phyloP scores from a whole-genome alignment of 1,140 invertebrate species.

The Chymomyza costata region DNA sequence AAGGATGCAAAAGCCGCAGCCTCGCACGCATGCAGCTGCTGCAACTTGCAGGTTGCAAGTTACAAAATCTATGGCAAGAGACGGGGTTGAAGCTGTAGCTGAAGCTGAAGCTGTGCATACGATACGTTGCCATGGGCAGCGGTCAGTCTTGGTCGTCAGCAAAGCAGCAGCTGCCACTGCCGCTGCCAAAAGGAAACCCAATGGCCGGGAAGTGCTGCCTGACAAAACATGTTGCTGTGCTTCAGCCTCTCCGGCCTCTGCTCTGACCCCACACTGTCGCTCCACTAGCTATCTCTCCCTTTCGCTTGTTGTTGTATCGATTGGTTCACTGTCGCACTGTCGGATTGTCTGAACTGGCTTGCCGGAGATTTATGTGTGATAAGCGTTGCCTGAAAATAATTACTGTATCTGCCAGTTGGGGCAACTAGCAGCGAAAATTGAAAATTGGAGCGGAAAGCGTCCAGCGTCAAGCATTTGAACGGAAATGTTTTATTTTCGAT shows the following conservation, averaged over 20 bases:
- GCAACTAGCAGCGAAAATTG: constrained; percentile 54
- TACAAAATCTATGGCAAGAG: constrained; percentile 2
- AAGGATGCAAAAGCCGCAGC: constrained; percentile 46
- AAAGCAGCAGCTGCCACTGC: constrained; percentile 16
- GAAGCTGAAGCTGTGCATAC: too few relatives aligned
- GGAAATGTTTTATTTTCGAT: constrained; percentile 61
- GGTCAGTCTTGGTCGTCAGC: too few relatives aligned
- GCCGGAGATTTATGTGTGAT: constrained; percentile 66
- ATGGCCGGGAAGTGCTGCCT: constrained; percentile 60
- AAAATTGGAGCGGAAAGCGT: constrained; percentile 68
- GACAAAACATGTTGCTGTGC: constrained; percentile 57
- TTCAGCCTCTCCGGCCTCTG: constrained; percentile 2
- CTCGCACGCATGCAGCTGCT: constrained; percentile 42
- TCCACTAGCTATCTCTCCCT: neutral
- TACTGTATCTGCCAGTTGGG: constrained; percentile 58
- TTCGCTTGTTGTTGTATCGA: constrained; percentile 29
- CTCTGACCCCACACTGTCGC: neutral
- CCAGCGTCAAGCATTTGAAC: constrained; percentile 22
- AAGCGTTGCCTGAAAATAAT: constrained; percentile 72
- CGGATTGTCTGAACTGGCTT: constrained; percentile 4
- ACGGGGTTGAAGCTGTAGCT: too few relatives aligned
- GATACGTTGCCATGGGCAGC: too few relatives aligned
- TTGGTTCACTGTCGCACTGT: constrained; percentile 11
- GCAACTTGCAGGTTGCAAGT: constrained; percentile 19
- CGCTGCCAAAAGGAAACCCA: constrained; percentile 61